Evolutionary conservation across 2,888 invertebrate genomes (phyloP).

Genomic region (Oxycera nigricornis): DNA sequence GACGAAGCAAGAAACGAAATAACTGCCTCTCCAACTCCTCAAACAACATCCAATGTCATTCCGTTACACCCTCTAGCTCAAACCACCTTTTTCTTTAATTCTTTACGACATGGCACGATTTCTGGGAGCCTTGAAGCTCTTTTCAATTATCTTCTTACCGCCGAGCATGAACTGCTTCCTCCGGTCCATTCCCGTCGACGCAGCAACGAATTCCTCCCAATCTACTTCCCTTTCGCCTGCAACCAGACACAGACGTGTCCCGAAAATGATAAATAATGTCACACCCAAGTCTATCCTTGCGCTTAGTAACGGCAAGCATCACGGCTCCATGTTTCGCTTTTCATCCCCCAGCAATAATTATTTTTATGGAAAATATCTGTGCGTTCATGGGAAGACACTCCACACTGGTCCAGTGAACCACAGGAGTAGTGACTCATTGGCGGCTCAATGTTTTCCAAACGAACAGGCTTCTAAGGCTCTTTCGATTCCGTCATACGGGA

Average conservation of each 20-base stretch:
- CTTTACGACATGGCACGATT: conserved; percentile 21
- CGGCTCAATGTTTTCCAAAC: not conserved
- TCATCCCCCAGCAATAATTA: conserved; percentile 31
- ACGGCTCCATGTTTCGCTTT: conserved; percentile 5
- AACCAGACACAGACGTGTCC: not conserved
- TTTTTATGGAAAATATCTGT: conserved; percentile 29
- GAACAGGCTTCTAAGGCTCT: conserved; percentile 3
- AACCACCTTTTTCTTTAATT: not conserved
- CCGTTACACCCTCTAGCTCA: not conserved
- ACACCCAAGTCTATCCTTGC: conserved; percentile 28
- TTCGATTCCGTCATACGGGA: conserved; percentile 40
- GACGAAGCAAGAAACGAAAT: conserved; percentile 13
- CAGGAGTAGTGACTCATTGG: not conserved
- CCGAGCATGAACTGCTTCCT: conserved; percentile 12
- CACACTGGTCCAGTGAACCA: not conserved
- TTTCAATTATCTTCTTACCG: conserved; percentile 29
- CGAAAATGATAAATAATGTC: conserved; percentile 38
- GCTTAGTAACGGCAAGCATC: conserved; percentile 33
- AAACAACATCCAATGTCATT: not conserved
- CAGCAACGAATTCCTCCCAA: not conserved
- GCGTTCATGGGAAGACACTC: too few relatives aligned
- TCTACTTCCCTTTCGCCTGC: not conserved
- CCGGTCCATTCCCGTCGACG: not conserved
- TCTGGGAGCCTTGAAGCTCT: conserved; percentile 6
- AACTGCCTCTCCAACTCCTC: not conserved